Evolutionary conservation across 2,797 vertebrate genomes (phyloP), one percentile per base, ranked within the genome.

Genomic region (Tarsius wallacei): DNA sequence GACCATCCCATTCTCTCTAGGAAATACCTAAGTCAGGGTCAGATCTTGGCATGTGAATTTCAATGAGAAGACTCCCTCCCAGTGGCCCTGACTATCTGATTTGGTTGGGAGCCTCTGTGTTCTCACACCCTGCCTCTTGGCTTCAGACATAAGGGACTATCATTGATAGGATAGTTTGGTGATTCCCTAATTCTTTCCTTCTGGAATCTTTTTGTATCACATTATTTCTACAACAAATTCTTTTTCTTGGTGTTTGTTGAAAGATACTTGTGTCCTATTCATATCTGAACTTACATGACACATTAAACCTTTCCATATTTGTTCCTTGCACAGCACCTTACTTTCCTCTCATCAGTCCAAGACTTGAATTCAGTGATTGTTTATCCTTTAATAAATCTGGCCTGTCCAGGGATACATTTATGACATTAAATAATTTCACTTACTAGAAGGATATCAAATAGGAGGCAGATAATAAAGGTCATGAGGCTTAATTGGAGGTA

Each of bases 391-490:
- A 74, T 77, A 89, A 86, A n/a, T 57, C 81, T 74, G 4, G 63
- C 6, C 24, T 63, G 24, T 53, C 61, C 26, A 81, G 36, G 13
- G 77, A 77, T 92, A 24, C 5, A 84, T 55, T 74, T 84, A 82
- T 47, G 68, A n/a, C 31, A 81, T 53, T 59, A 96, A 86, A 84
- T 91, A 90, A 80, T 88, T 81, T 90, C 61, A 87, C 2, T 87
- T 85, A 66, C 11, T 92, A 61, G 49, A 96, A 94, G 14, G 53
- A 77, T 1, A 21, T 15, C 31, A 82, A 28, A 21, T 26, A 85
- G 19, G 26, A 70, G 26, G 24, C 51, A 87, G 47, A 24, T 47
- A 63, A 81, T 66, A 76, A 68, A 78, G 16, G 9, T 15, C 76
- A 13, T 77, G 42, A 95, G 59, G 51, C 26, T 53, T 84, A 80